Conservation (phyloP, 2,888 invertebrate genomes). For the Diarsia brunnea region DNA sequence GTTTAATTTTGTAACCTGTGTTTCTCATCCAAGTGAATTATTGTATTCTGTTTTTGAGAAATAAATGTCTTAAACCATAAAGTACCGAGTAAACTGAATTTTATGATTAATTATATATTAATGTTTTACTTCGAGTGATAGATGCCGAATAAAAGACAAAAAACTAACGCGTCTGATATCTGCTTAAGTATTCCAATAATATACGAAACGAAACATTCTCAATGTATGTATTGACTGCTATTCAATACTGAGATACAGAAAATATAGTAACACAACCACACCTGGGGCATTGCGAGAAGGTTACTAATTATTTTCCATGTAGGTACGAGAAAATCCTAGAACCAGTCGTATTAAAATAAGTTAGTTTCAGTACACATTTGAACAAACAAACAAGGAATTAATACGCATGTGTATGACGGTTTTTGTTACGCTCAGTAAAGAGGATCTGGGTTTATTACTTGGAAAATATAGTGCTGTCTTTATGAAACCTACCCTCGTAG, state of each 20-base stretch:
- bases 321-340: neutral
- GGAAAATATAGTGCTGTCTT: neutral
- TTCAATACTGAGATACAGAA: constrained; percentile 8
- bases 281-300: neutral
- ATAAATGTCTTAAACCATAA: too few species aligned
- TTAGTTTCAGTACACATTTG: neutral
- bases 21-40: too few species aligned
- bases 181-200: constrained; percentile 2
- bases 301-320: neutral
- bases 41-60: too few species aligned
- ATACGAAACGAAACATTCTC: neutral
- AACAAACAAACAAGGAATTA: constrained; percentile 12
- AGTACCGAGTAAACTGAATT: neutral
- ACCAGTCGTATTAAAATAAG: neutral
- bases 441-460: constrained; percentile 5
- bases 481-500: neutral
- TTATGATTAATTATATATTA: neutral
- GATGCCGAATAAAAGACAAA: neutral
- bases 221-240: constrained; percentile 12
- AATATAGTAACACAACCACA: constrained; percentile 12
- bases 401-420: neutral
- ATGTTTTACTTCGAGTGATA: neutral
- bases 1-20: too few species aligned
- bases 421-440: constrained; percentile 14
- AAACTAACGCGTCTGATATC: neutral